Evolutionary conservation across 1,140 invertebrate species (phyloP).

Genomic region (Tenebrio molitor): DNA sequence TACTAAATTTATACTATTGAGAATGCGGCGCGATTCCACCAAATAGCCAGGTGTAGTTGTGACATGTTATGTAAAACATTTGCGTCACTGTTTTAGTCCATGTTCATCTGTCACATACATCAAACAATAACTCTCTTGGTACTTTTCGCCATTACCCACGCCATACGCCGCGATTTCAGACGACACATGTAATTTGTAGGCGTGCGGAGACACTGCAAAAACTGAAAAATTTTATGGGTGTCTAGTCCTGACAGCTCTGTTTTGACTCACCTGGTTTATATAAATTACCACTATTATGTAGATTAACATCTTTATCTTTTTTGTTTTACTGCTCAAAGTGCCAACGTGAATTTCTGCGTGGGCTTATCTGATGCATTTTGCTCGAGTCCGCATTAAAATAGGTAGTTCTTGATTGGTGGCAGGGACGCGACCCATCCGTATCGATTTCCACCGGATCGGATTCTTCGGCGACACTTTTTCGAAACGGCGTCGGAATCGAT

Average conservation of each 20-base stretch:
- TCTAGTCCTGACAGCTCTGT: conserved; percentile 45
- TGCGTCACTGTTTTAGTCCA: conserved; percentile 51
- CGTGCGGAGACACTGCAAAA: conserved; percentile 8
- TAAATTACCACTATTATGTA: conserved; percentile 55
- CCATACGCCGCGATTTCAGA: conserved; percentile 32
- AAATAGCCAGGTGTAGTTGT: conserved; percentile 52
- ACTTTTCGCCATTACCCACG: conserved; percentile 40
- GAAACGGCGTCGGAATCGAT: neutral
- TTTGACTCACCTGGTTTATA: conserved; percentile 52
- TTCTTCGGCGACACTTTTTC: too few species aligned
- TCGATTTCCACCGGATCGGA: too few species aligned
- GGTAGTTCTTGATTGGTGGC: neutral
- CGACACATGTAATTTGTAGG: conserved; percentile 43
- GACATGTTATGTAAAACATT: conserved; percentile 56
- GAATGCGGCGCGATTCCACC: conserved; percentile 51
- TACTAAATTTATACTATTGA: conserved; percentile 50
- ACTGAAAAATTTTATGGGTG: conserved; percentile 35
- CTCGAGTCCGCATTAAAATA: conserved; percentile 7
- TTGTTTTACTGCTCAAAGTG: conserved; percentile 41
- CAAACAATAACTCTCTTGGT: conserved; percentile 51
- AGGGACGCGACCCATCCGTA: neutral
- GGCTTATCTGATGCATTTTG: conserved; percentile 45
- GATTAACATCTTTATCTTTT: conserved; percentile 52
- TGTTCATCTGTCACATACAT: conserved; percentile 54
- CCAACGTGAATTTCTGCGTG: conserved; percentile 45